phyloP scores from a whole-genome alignment of 2,888 invertebrate species.

The Drosophila quinaria region DNA sequence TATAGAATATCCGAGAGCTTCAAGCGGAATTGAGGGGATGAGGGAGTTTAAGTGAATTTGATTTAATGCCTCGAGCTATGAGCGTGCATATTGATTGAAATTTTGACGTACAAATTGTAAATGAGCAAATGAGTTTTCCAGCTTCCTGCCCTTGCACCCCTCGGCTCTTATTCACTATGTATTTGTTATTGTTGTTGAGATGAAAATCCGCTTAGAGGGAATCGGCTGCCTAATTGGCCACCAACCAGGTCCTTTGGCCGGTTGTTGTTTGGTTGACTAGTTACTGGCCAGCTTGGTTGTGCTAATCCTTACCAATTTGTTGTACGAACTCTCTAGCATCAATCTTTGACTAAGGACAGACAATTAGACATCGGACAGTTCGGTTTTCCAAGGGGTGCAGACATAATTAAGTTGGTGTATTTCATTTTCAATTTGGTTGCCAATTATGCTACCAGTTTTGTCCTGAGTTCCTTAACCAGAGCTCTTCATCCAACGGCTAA shows the following conservation, averaged over 20 bases:
- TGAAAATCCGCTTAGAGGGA: constrained; percentile 49
- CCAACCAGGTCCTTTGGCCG: constrained; percentile 8
- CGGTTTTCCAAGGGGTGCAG: neutral
- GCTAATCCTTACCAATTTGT: constrained; percentile 52
- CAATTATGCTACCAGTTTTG: constrained; percentile 54
- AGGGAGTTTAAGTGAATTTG: constrained; percentile 43
- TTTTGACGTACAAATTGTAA: constrained; percentile 57
- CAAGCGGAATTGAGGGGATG: neutral
- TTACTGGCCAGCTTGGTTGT: constrained; percentile 28
- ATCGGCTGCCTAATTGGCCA: constrained; percentile 49
- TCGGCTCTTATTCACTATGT: neutral
- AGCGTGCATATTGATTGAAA: constrained; percentile 64
- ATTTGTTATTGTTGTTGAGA: constrained; percentile 43
- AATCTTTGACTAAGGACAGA: constrained; percentile 24
- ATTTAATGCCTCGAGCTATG: constrained; percentile 52
- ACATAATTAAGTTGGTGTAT: constrained; percentile 57
- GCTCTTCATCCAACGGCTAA: constrained; percentile 27
- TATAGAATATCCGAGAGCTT: constrained; percentile 39
- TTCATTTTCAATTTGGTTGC: constrained; percentile 57
- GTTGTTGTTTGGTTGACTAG: constrained; percentile 23
- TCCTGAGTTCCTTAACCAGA: constrained; percentile 31
- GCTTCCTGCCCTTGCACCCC: neutral
- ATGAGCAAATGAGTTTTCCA: constrained; percentile 45
- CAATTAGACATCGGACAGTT: constrained; percentile 7
- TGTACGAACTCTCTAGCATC: constrained; percentile 11